phyloP scores from a whole-genome alignment of 2,797 vertebrate genomes.

The Anabacerthia variegaticeps region DNA sequence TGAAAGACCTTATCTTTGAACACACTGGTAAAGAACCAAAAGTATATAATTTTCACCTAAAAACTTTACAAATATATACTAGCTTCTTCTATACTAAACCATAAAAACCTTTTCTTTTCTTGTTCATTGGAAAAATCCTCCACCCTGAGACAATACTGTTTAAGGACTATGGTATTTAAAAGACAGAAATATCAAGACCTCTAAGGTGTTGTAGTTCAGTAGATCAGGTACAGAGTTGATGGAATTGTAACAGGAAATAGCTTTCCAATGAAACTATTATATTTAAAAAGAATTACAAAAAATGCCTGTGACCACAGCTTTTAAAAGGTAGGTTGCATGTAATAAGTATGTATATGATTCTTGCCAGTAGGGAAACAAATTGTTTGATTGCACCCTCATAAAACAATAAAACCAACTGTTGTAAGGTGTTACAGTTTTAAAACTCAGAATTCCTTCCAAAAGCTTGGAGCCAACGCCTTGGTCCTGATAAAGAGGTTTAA shows the following conservation, averaged over 20 bases:
- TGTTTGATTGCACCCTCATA: no score
- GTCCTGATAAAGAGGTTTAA: no score
- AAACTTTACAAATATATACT: neutral
- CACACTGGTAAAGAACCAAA: neutral
- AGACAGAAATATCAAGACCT: constrained; percentile 4
- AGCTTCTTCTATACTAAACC: neutral
- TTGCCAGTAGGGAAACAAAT: no score
- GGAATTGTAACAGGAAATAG: constrained; percentile 20
- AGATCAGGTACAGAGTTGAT: constrained; percentile 4
- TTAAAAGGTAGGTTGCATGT: neutral
- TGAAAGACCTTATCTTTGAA: neutral
- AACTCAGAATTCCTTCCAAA: no score
- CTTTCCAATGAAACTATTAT: neutral
- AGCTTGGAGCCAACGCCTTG: no score
- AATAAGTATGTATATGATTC: no score
- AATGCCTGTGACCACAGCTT: neutral
- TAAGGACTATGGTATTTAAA: constrained; percentile 13
- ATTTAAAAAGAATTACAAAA: neutral
- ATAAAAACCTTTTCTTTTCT: constrained; percentile 3
- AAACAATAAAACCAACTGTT: no score
- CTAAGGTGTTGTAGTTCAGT: neutral
- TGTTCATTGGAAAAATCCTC: constrained; percentile 31
- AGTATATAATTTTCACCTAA: neutral
- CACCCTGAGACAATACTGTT: neutral
- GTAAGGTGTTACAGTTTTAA: no score